Percentiles rank a stretch among this genome's conserved stretches.
Conservation (phyloP, 1,140 invertebrate species). For the Himalopsyche phryganea region DNA sequence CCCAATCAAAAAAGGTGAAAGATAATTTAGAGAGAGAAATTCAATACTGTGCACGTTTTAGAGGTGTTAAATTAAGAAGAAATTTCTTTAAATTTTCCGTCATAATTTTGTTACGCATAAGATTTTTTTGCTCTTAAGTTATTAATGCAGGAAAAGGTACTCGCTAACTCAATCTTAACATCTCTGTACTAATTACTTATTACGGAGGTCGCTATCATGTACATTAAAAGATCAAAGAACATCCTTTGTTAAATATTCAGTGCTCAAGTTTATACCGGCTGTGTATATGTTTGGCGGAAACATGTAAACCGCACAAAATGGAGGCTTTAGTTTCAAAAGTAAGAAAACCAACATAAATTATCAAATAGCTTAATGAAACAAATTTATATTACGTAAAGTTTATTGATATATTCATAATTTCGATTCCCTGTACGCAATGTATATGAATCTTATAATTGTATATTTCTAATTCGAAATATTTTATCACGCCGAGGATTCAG, state of each 20-base stretch:
- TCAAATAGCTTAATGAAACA: no score
- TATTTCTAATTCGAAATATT: no score
- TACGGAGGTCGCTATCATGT: constrained; percentile 30
- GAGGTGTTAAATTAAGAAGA: no score
- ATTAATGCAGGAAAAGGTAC: constrained; percentile 19
- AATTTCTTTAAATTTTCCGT: neutral
- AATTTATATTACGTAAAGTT: no score
- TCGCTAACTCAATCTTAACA: constrained; percentile 25
- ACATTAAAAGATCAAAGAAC: constrained; percentile 29
- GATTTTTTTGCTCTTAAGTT: constrained; percentile 20
- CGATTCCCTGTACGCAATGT: no score
- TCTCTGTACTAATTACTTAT: constrained; percentile 29
- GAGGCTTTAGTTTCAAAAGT: neutral
- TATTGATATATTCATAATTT: no score
- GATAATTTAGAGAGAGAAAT: no score
- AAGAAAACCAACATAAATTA: no score
- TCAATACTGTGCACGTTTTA: no score
- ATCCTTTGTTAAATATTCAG: constrained; percentile 25
- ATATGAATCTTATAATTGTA: no score
- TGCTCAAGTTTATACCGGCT: neutral
- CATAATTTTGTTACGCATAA: constrained; percentile 8
- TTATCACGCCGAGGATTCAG: no score
- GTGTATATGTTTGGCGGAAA: neutral
- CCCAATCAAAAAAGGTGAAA: no score
- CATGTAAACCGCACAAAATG: neutral